phyloP scores from a whole-genome alignment of 2,113 vertebrate genomes.

The Cavia porcellus region DNA sequence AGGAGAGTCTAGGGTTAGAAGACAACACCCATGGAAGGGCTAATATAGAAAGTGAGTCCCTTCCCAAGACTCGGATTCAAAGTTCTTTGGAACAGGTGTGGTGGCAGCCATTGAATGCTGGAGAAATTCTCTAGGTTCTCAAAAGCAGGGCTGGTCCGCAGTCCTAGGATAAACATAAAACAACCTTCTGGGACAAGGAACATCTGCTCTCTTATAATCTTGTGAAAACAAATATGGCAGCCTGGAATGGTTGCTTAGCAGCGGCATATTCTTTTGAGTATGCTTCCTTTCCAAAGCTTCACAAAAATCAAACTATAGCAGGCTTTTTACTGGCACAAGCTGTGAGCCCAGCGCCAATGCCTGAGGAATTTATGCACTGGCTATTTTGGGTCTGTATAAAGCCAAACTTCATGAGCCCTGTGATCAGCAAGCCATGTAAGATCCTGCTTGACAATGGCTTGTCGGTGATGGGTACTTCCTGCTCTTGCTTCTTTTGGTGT shows the following conservation, averaged over 20 bases:
- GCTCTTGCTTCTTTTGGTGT: not conserved
- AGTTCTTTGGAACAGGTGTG: not conserved
- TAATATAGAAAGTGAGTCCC: not conserved
- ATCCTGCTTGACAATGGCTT: not conserved
- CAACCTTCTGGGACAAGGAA: rapidly evolving
- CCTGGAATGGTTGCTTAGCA: not conserved
- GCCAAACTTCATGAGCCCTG: not conserved
- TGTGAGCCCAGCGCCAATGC: not conserved
- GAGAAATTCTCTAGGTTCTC: not conserved
- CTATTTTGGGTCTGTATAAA: not conserved
- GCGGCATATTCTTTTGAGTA: not conserved
- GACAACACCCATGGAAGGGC: not conserved
- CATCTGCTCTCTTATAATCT: not conserved
- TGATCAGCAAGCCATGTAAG: slow-evolving; percentile 28
- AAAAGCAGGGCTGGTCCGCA: not conserved
- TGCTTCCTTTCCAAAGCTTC: slow-evolving; percentile 40
- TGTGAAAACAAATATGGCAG: slow-evolving; percentile 37
- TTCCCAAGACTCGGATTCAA: not conserved
- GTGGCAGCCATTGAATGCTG: not conserved
- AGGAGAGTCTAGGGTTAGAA: not conserved
- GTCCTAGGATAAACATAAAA: not conserved
- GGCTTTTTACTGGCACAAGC: not conserved
- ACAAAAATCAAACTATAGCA: not conserved
- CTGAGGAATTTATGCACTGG: not conserved
- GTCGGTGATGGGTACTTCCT: rapidly evolving